These are phyloP conservation scores for Orientallactaga sibirica DNA, from an alignment of 2,797 vertebrate genomes.

Conservation along the genomic window DNA sequence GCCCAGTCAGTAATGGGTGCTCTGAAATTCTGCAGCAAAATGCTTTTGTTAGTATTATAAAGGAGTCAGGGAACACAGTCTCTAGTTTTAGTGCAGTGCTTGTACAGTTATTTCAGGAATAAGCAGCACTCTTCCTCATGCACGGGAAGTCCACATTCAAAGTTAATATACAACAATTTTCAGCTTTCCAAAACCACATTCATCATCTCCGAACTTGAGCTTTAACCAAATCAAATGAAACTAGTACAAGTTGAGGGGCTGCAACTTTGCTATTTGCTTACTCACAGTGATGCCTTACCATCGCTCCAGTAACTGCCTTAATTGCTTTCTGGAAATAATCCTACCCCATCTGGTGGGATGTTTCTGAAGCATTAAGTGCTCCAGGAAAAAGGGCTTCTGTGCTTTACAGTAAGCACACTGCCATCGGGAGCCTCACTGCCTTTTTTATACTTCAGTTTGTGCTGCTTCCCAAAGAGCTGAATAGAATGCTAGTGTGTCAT, in stretches of 20 bases:
- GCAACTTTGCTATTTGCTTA: slow-evolving; percentile 80
- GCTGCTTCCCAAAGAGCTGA: slow-evolving; percentile 76
- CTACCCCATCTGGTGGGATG: slow-evolving; percentile 82
- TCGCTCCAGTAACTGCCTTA: slow-evolving; percentile 81
- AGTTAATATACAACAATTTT: slow-evolving; percentile 66
- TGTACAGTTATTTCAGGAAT: slow-evolving; percentile 73
- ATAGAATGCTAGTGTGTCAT: slow-evolving; percentile 67
- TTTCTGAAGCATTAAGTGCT: slow-evolving; percentile 84
- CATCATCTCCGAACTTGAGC: slow-evolving; percentile 84
- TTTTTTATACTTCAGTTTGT: slow-evolving; percentile 62
- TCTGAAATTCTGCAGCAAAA: slow-evolving; percentile 43
- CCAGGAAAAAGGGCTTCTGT: slow-evolving; percentile 83
- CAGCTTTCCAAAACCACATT: slow-evolving; percentile 75
- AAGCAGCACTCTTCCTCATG: slow-evolving; percentile 57
- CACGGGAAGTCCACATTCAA: slow-evolving; percentile 63
- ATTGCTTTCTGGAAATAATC: slow-evolving; percentile 87
- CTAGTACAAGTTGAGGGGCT: slow-evolving; percentile 76
- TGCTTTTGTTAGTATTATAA: slow-evolving; percentile 59
- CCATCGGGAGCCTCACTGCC: slow-evolving; percentile 73
- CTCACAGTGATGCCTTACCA: slow-evolving; percentile 80
- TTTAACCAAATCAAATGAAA: slow-evolving; percentile 80
- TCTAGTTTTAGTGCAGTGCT: slow-evolving; percentile 71
- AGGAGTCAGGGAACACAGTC: slow-evolving; percentile 38
- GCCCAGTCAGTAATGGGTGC: slow-evolving; percentile 2
- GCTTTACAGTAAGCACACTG: slow-evolving; percentile 73